Conservation (phyloP, 2,888 invertebrate genomes). For the Argyresthia goedartella region DNA sequence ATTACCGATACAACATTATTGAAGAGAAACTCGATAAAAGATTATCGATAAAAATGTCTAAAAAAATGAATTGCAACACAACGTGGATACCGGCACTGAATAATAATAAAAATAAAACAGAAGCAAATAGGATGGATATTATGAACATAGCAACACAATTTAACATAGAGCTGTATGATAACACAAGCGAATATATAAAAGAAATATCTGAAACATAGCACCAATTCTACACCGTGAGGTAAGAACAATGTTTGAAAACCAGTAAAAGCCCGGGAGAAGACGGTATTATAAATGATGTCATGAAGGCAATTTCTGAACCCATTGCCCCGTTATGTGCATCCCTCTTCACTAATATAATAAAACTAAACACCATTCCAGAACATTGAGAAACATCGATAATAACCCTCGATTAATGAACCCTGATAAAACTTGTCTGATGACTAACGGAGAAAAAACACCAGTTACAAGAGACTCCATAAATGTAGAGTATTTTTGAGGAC, state of each 20-base stretch:
- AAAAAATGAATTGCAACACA: too few relatives aligned
- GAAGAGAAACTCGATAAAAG: too few relatives aligned
- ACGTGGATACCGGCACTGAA: too few relatives aligned
- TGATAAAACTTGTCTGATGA: too few relatives aligned
- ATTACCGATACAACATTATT: neutral
- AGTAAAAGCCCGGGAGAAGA: neutral
- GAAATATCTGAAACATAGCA: neutral
- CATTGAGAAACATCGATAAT: neutral
- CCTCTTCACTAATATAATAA: neutral
- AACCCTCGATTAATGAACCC: too few relatives aligned
- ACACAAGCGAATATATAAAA: neutral
- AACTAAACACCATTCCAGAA: neutral
- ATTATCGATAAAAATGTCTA: too few relatives aligned
- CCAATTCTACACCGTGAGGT: neutral
- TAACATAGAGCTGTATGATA: neutral
- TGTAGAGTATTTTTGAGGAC: too few relatives aligned
- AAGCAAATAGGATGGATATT: neutral
- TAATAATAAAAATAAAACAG: neutral
- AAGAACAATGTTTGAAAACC: neutral
- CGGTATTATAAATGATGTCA: neutral
- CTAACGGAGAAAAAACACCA: too few relatives aligned
- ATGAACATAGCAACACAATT: neutral
- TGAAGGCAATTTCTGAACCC: neutral
- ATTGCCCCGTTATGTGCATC: neutral
- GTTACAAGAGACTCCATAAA: too few relatives aligned